phyloP scores from a whole-genome alignment of 1,140 invertebrate genomes.

The Drosophila seguyi region DNA sequence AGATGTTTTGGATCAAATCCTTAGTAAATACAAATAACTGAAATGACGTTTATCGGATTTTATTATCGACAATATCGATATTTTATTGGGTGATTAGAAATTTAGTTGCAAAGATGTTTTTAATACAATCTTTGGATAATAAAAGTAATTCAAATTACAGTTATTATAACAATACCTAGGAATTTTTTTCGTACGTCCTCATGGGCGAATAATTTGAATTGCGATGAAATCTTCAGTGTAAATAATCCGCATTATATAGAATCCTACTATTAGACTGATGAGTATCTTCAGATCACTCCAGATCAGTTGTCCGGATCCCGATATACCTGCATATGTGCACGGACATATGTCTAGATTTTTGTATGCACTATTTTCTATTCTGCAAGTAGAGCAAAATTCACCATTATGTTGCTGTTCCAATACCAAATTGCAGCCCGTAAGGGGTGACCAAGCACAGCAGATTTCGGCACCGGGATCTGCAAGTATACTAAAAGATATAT shows the following conservation, averaged over 20 bases:
- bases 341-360: neutral
- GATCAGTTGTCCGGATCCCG: neutral
- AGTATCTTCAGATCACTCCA: too few relatives aligned
- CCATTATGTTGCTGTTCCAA: neutral
- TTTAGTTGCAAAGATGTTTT: too few relatives aligned
- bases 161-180: too few relatives aligned
- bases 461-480: neutral
- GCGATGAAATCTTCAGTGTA: neutral
- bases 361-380: neutral
- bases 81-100: too few relatives aligned
- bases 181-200: too few relatives aligned
- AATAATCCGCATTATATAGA: neutral
- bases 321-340: neutral
- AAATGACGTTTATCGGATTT: too few relatives aligned
- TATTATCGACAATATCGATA: too few relatives aligned
- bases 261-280: neutral
- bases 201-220: neutral
- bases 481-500: neutral
- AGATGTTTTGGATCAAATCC: too few relatives aligned
- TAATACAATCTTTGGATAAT: too few relatives aligned
- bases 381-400: neutral
- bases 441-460: conserved; percentile 3
- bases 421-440: neutral
- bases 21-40: too few relatives aligned
- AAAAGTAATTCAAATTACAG: too few relatives aligned